A percentile compares a stretch with the other conserved stretches of the same genome.
These are phyloP conservation scores for Sturmia bella DNA, from an alignment of 2,888 invertebrate species.

Conservation along the genomic window DNA sequence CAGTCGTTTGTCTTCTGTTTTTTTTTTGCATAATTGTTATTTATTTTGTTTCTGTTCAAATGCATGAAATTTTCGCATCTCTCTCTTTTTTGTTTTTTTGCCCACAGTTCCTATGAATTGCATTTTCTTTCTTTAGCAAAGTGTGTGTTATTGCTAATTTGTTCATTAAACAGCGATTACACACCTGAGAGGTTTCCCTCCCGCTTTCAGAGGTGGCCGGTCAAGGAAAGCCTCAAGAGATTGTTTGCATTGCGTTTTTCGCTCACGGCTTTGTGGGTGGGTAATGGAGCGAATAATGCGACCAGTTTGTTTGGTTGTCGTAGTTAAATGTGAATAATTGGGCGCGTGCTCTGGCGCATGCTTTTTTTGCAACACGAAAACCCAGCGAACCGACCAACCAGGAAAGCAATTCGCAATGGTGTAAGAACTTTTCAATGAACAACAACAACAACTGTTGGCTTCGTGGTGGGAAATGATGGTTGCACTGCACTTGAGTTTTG, in stretches of 20 bases:
- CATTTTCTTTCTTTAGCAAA: slow-evolving; percentile 2
- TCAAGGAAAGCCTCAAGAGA: slow-evolving; percentile 9
- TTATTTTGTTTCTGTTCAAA: slow-evolving; percentile 7
- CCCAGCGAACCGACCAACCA: slow-evolving; percentile 11
- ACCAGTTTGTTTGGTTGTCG: slow-evolving; percentile 49
- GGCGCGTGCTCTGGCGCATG: slow-evolving; percentile 64
- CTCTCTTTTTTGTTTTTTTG: slow-evolving; percentile 8
- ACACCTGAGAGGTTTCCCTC: slow-evolving; percentile 59
- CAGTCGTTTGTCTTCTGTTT: background rate
- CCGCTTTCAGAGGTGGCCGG: slow-evolving; percentile 7
- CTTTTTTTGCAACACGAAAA: slow-evolving; percentile 37
- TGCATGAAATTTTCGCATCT: too few species aligned
- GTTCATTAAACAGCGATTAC: slow-evolving; percentile 62
- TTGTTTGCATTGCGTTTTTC: slow-evolving; percentile 20
- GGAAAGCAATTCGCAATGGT: slow-evolving; percentile 27
- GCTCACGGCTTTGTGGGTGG: slow-evolving; percentile 64
- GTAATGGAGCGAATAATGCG: slow-evolving; percentile 70
- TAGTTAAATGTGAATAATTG: slow-evolving; percentile 56
- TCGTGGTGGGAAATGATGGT: slow-evolving; percentile 50
- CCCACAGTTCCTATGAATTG: slow-evolving; percentile 19
- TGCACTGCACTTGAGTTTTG: background rate
- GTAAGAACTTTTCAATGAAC: slow-evolving; percentile 28
- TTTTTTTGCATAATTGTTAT: slow-evolving; percentile 38
- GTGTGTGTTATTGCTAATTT: slow-evolving; percentile 25
- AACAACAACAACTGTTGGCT: slow-evolving; percentile 45